Evolutionary conservation across 2,113 vertebrate genomes (phyloP), one percentile per base, ranked within the genome.

Genomic region (Chitala chitala): DNA sequence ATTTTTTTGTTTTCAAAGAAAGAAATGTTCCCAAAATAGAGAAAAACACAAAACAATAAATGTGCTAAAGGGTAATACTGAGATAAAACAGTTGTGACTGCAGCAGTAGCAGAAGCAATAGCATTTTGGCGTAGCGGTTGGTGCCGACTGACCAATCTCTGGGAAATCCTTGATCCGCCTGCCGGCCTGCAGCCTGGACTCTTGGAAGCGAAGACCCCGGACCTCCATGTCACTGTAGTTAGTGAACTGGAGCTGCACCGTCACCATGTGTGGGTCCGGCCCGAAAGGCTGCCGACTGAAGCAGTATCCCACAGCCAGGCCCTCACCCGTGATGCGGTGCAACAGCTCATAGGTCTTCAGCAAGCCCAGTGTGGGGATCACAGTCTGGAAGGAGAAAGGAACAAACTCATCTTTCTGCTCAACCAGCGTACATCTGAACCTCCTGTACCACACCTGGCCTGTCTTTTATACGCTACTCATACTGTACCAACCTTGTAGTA

Each of bases 141-240:
- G 3, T 20, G 15, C 22, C 33, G 24, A 50, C 87, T 4, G 84
- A 98, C 97, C 97, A 0, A 96, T 98, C 86, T 98, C 96, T 0
- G 91, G 86, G 81, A 99, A 99, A 75, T 95, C 94, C 75, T 94
- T 94, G 81, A 99, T 93, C 79, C 94, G 87, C 92, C 98, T 95
- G 78, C 96, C 94, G 0, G 94, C 90, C 8, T 93, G 93, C 0
- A 88, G 90, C 83, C 93, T 96, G 77, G 94, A 91, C 29, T 96
- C 94, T 0, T 88, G 91, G 53, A 96, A 79, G 15, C 87, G 91
- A 73, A 98, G 85, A 82, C 74, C 94, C 78, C 94, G 95, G 87
- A 94, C 87, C 69, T 96, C 93, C 0, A 89, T 78, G 0, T 92
- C 86, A 0, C 93, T 92, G 86, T 86, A 96, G 90, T 98, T 99